Evolutionary conservation across 2,888 invertebrate species (phyloP).

Genomic region (Plebejus anna): DNA sequence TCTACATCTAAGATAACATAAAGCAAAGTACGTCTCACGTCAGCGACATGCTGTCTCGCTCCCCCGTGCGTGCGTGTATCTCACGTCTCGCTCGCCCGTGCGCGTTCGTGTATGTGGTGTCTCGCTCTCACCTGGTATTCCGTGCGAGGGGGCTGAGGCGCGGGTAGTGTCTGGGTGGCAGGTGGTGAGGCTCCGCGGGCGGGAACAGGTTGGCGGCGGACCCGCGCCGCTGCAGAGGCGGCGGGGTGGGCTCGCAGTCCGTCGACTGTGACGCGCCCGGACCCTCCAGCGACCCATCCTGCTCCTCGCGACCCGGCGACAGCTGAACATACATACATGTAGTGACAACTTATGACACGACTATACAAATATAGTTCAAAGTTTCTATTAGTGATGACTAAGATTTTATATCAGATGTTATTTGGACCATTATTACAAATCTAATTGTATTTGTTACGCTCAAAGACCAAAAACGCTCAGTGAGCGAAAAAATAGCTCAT

Average conservation of each 20-base stretch:
- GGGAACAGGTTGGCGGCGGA: constrained; percentile 93
- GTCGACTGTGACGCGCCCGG: constrained; percentile 94
- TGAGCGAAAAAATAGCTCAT: too few relatives aligned
- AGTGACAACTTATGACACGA: background rate
- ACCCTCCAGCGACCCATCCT: constrained; percentile 91
- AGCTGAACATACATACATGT: constrained; percentile 72
- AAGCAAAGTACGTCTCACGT: too few relatives aligned
- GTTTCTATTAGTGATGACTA: background rate
- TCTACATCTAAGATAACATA: too few relatives aligned
- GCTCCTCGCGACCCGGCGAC: constrained; percentile 91
- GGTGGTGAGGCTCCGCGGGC: constrained; percentile 78
- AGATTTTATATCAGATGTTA: background rate
- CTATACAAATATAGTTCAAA: background rate
- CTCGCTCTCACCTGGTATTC: constrained; percentile 76
- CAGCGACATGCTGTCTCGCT: background rate
- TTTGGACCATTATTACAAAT: background rate
- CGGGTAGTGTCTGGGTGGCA: constrained; percentile 80
- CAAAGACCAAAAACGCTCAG: too few relatives aligned
- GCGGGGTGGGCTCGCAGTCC: constrained; percentile 96
- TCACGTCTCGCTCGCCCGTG: too few relatives aligned
- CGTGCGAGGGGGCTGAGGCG: constrained; percentile 91
- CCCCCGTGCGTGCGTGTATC: too few relatives aligned
- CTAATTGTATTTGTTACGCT: too few relatives aligned
- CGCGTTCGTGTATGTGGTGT: constrained; percentile 58
- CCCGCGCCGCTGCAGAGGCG: constrained; percentile 88